Base-by-base conservation (phyloP, 64 coral and sea anemone genomes). In the Montipora sp. region DNA sequence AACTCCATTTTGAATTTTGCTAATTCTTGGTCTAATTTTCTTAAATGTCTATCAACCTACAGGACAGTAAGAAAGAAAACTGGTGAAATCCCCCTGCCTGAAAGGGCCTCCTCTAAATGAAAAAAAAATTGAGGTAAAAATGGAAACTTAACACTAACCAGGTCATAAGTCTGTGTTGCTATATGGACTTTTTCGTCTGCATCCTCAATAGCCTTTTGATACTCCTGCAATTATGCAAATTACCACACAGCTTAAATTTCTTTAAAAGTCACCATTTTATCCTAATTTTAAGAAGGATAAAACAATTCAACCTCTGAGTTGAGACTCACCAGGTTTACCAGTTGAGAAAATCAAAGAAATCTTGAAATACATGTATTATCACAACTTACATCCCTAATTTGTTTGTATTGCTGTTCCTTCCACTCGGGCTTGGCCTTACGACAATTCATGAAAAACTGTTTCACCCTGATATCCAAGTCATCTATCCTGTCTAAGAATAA, bases 1-100 rank as follows among this genome's bases (percentile, higher is more conserved):
- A 99, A 57, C 48, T 99, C 98, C 98, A 98, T 96, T 94, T 98
- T 98, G 60, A 98, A 98, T 71, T 98, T 98, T 16, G 88, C 73
- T 14, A 98, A 58, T 88, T 98, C 97, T 96, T 98, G 97, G 81
- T 98, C 97, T 77, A 98, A 75, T 96, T 98, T 98, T 70, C 97
- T 81, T 43, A 98, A 68, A 79, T 98, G 97, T 84, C 90, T 93
- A 83, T 98, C 97, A 71, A 98, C 96, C 96, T 98, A 19, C 67
- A 47, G 8, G 47, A 51, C 44, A 22, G 2, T 51, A 48, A 77
- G 58, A 51, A 75, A 84, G 61, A 2, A 58, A 7, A 55, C 73
- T 47, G 7, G 43, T 44, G 11, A 55, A 55, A 55, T 5, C 5
- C 51, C 51, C 4, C 51, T 5, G 8, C 5, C 51, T 10, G 6